A percentile compares a stretch with the other conserved stretches of the same genome.
These are phyloP conservation scores for Peromyscus aztecus DNA, from an alignment of 2,797 vertebrate species.

Conservation along the genomic window DNA sequence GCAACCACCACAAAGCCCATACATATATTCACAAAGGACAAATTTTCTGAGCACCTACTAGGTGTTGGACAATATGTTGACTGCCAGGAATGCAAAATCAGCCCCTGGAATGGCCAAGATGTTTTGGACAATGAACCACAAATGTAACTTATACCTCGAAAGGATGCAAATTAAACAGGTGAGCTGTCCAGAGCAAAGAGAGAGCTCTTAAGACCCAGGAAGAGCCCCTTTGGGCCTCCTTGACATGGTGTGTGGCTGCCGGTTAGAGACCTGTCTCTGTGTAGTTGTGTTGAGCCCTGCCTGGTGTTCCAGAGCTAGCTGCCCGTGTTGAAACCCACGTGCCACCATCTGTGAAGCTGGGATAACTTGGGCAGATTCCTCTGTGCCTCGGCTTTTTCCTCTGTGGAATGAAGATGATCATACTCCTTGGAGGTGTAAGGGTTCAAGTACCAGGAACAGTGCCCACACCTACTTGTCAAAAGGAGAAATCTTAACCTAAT, in stretches of 20 bases:
- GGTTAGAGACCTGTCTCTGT: neutral
- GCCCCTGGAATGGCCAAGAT: neutral
- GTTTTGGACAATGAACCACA: neutral
- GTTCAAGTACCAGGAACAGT: neutral
- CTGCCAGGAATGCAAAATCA: neutral
- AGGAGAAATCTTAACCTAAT: constrained; percentile 17
- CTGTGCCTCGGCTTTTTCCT: neutral
- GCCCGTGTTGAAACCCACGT: neutral
- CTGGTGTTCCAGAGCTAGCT: neutral
- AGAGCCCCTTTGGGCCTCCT: neutral
- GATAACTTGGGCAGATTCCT: neutral
- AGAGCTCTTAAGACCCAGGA: no score
- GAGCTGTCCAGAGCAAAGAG: neutral
- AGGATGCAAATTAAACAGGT: neutral
- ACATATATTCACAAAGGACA: neutral
- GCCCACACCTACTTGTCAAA: neutral
- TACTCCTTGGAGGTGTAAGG: neutral
- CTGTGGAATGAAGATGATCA: neutral
- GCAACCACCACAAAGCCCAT: neutral
- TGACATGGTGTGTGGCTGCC: neutral
- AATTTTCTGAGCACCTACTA: neutral
- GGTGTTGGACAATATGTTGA: neutral
- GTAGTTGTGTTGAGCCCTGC: neutral
- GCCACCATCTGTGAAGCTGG: neutral
- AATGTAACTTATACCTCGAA: neutral